phyloP scores from a whole-genome alignment of 2,113 vertebrate genomes.

The Elanoides forficatus region DNA sequence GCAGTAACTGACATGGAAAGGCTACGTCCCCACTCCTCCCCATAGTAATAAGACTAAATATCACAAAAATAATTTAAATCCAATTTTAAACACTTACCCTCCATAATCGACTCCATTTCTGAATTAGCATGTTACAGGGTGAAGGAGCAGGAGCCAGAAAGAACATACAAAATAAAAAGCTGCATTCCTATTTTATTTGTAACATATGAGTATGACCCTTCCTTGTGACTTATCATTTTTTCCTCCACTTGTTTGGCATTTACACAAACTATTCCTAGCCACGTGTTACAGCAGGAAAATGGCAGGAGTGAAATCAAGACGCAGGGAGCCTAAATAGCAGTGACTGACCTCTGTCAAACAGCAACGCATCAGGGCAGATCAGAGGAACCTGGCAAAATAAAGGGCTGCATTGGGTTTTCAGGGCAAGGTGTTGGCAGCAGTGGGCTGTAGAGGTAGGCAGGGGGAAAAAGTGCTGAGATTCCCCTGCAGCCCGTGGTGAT shows the following conservation, averaged over 20 bases:
- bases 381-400: background rate
- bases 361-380: background rate
- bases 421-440: background rate
- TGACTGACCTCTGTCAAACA: background rate
- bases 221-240: background rate
- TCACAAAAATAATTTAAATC: background rate
- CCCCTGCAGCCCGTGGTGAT: background rate
- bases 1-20: background rate
- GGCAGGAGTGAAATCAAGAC: background rate
- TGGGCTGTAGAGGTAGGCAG: background rate
- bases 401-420: background rate
- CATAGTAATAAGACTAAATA: background rate
- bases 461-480: background rate
- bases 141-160: background rate
- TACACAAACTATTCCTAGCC: background rate
- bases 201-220: background rate
- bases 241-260: background rate
- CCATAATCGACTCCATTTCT: background rate
- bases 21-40: background rate
- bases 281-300: background rate
- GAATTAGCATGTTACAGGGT: background rate
- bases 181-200: background rate
- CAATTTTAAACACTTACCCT: background rate
- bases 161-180: background rate
- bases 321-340: background rate